Evolutionary conservation across 2,888 invertebrate species (phyloP).

Genomic region (Drosophila mercatorum): DNA sequence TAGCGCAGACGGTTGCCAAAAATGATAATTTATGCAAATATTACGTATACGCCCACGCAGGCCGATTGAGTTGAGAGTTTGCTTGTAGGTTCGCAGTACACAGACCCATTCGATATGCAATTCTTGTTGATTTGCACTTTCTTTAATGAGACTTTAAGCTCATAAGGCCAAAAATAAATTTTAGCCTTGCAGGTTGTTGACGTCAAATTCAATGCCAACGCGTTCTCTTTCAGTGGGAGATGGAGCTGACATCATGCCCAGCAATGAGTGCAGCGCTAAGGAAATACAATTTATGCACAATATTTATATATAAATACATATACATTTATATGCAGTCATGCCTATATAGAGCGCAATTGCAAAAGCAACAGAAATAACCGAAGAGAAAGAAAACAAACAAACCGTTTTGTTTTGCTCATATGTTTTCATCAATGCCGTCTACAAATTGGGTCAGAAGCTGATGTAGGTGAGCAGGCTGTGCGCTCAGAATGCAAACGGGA

Average conservation of each 20-base stretch:
- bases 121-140: conserved; percentile 5
- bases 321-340: conserved; percentile 1
- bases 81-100: neutral
- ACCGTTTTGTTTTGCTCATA: conserved; percentile 51
- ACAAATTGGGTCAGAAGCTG: conserved; percentile 64
- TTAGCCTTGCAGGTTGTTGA: conserved; percentile 24
- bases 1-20: conserved; percentile 27
- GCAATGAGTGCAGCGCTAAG: conserved; percentile 21
- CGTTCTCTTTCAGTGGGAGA: conserved; percentile 36
- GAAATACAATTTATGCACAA: conserved; percentile 19
- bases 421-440: conserved; percentile 54
- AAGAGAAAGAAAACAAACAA: conserved; percentile 42
- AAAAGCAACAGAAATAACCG: conserved; percentile 31
- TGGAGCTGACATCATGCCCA: conserved; percentile 65
- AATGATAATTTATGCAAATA: conserved; percentile 20
- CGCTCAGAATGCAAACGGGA: conserved; percentile 35
- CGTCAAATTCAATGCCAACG: conserved; percentile 63
- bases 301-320: neutral
- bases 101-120: neutral
- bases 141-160: conserved; percentile 1
- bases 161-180: conserved; percentile 35
- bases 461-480: conserved; percentile 20
- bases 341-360: conserved; percentile 40
- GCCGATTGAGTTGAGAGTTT: neutral
- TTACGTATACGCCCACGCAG: conserved; percentile 50